phyloP scores from a whole-genome alignment of 1,140 invertebrate genomes.

The Drosophila mojavensis region DNA sequence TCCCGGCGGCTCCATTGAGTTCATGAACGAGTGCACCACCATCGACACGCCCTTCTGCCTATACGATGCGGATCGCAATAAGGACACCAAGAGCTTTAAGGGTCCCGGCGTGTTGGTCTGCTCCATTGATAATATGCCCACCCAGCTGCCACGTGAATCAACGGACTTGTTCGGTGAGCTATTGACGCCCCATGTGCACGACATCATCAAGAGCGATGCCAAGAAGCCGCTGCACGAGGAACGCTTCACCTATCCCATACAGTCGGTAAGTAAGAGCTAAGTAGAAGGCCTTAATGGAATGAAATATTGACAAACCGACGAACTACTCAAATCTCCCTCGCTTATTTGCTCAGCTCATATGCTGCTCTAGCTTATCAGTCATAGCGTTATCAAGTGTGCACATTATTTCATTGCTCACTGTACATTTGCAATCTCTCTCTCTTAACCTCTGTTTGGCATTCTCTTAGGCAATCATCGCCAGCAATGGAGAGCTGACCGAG shows the following conservation, averaged over 20 bases:
- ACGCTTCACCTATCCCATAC: constrained; percentile 90
- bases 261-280: constrained; percentile 88
- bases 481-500: constrained; percentile 95
- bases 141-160: constrained; percentile 97
- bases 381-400: not conserved
- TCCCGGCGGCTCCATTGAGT: constrained; percentile 99
- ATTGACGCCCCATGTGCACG: constrained; percentile 93
- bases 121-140: constrained; percentile 99
- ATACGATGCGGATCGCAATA: constrained; percentile 99
- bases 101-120: constrained; percentile 98
- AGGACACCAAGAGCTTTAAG: constrained; percentile 97
- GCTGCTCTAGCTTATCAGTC: constrained; percentile 1
- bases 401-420: constrained; percentile 2
- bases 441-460: constrained; percentile 33
- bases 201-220: constrained; percentile 96
- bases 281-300: not conserved
- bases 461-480: constrained; percentile 95
- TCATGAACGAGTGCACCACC: constrained; percentile 99
- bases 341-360: not conserved
- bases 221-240: constrained; percentile 92
- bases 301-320: too few species aligned
- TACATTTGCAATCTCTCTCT: constrained; percentile 1
- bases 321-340: not conserved
- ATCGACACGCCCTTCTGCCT: constrained; percentile 99
- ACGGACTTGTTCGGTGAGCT: constrained; percentile 99